Percentiles rank a stretch among this genome's conserved stretches.
Evolutionary conservation across 2,797 vertebrate genomes (phyloP).

Genomic region (Erethizon dorsatum): DNA sequence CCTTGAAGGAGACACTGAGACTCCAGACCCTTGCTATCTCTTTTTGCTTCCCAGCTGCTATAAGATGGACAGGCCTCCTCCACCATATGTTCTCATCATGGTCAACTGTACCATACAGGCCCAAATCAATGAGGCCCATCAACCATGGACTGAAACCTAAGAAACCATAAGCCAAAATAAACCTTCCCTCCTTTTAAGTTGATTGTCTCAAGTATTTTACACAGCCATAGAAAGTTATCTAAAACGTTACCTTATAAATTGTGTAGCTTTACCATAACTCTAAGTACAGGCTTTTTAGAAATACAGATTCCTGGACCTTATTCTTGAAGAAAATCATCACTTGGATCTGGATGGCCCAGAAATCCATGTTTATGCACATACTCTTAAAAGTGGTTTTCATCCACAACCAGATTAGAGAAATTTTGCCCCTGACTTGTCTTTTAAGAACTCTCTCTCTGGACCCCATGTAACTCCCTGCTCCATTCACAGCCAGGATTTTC

Average conservation of each 20-base stretch:
- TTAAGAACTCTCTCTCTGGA: not conserved
- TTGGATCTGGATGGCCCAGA: not conserved
- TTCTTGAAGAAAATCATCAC: not conserved
- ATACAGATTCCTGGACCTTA: not conserved
- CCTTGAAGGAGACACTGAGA: not conserved
- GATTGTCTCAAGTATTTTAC: not conserved
- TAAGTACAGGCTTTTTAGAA: slow-evolving; percentile 2
- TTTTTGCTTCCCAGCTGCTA: not conserved
- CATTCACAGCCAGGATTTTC: not conserved
- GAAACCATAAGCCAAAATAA: not conserved
- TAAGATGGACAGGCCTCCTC: not conserved
- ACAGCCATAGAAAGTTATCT: not conserved
- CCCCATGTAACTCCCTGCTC: not conserved
- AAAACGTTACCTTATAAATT: not conserved
- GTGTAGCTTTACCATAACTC: not conserved
- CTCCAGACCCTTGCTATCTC: not conserved
- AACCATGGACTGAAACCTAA: not conserved
- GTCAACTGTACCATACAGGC: too few species aligned
- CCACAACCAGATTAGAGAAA: not conserved
- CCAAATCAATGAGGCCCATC: not conserved
- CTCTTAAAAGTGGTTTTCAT: not conserved
- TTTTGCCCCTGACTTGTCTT: not conserved
- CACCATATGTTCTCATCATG: not conserved
- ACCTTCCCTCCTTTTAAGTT: not conserved
- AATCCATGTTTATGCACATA: not conserved